Conservation (phyloP, 2,797 vertebrate species). For the Spinibarbus caldwelli region DNA sequence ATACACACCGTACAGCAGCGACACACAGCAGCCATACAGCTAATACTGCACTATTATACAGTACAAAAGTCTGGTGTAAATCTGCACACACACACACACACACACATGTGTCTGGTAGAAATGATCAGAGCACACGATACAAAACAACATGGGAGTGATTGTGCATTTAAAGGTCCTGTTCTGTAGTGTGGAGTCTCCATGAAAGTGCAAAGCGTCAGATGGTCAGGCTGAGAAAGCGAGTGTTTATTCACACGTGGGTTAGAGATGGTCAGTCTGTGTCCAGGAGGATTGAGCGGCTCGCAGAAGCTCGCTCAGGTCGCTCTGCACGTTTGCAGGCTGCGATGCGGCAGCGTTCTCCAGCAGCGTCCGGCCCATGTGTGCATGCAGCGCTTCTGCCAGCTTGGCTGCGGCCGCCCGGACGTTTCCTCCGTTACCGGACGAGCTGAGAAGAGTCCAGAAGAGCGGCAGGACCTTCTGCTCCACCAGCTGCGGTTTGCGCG, state of each 20-base stretch:
- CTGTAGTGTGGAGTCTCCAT: slow-evolving; percentile 51
- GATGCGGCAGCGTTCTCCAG: background rate
- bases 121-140: slow-evolving; percentile 69
- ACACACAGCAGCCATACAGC: slow-evolving; percentile 72
- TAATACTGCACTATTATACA: slow-evolving; percentile 83
- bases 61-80: slow-evolving; percentile 70
- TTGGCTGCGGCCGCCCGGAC: background rate
- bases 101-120: slow-evolving; percentile 65
- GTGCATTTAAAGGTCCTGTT: slow-evolving; percentile 78
- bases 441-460: slow-evolving; percentile 16
- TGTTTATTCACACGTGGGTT: background rate
- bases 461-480: slow-evolving; percentile 42
- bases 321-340: background rate
- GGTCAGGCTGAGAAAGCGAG: background rate
- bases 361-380: slow-evolving; percentile 4
- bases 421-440: background rate
- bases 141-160: slow-evolving; percentile 73
- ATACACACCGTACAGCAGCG: slow-evolving; percentile 63
- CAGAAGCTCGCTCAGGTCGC: slow-evolving; percentile 4
- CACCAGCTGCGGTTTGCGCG: slow-evolving; percentile 32
- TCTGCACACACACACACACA: slow-evolving; percentile 62
- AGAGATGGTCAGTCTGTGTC: slow-evolving; percentile 48
- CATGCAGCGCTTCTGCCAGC: background rate
- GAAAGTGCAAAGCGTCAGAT: background rate
- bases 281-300: background rate